Evolutionary conservation across 1,140 invertebrate genomes (phyloP).

Genomic region (Limonius californicus): DNA sequence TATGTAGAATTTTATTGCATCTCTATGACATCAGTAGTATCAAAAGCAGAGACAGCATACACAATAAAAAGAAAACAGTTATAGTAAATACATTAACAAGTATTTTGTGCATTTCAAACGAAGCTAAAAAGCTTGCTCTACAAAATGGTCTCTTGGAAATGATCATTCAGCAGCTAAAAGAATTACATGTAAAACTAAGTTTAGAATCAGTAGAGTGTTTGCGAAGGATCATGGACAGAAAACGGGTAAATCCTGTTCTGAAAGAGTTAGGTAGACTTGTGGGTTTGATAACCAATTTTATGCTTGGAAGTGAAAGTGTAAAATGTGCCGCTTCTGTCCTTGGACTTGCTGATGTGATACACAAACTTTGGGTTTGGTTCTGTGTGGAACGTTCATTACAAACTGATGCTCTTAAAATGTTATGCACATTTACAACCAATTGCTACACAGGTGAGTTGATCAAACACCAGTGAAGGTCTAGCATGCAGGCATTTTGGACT

Average conservation of each 20-base stretch:
- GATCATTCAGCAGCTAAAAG: slow-evolving; percentile 47
- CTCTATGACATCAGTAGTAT: slow-evolving; percentile 50
- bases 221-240: slow-evolving; percentile 45
- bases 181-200: slow-evolving; percentile 50
- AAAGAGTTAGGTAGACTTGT: slow-evolving; percentile 49
- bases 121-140: slow-evolving; percentile 49
- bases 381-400: slow-evolving; percentile 46
- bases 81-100: slow-evolving; percentile 48
- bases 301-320: slow-evolving; percentile 43
- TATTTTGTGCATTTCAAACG: slow-evolving; percentile 48
- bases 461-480: too few species aligned
- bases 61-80: slow-evolving; percentile 44
- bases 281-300: slow-evolving; percentile 52
- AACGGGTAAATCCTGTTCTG: slow-evolving; percentile 49
- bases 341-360: slow-evolving; percentile 52
- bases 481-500: too few species aligned
- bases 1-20: slow-evolving; percentile 49
- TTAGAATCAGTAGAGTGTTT: slow-evolving; percentile 50
- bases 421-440: slow-evolving; percentile 53
- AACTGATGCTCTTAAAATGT: slow-evolving; percentile 48
- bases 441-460: slow-evolving; percentile 47
- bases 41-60: slow-evolving; percentile 37
- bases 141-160: slow-evolving; percentile 44
- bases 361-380: slow-evolving; percentile 57
- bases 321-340: slow-evolving; percentile 46